These are phyloP conservation scores for Cephalotes varians DNA, from an alignment of 2,888 invertebrate genomes.

Conservation along the genomic window DNA sequence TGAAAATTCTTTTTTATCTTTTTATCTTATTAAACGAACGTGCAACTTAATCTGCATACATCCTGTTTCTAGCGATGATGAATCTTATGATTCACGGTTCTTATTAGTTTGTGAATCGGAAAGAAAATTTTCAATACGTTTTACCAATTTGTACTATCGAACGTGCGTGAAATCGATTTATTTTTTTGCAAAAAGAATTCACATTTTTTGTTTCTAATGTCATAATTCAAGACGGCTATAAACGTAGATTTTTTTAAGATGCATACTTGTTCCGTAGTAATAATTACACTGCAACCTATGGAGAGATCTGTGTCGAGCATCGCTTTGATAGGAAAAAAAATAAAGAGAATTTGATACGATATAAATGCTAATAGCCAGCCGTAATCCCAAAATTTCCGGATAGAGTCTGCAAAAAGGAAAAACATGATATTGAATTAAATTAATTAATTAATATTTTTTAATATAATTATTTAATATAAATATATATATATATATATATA, in stretches of 20 bases:
- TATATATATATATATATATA: too few species aligned
- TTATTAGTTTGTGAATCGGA: not conserved
- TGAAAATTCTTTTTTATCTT: not conserved
- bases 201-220: too few species aligned
- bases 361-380: constrained; percentile 82
- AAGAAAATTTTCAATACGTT: not conserved
- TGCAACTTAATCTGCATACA: not conserved
- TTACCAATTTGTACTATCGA: not conserved
- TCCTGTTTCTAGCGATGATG: not conserved
- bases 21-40: not conserved
- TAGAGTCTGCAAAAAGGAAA: constrained; percentile 80
- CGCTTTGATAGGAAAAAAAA: constrained; percentile 85
- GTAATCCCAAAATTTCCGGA: constrained; percentile 84
- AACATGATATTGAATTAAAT: not conserved
- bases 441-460: not conserved
- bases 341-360: constrained; percentile 83
- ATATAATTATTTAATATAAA: too few species aligned
- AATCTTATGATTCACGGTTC: not conserved
- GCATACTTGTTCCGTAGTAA: constrained; percentile 88
- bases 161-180: not conserved
- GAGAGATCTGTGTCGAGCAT: constrained; percentile 86
- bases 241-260: not conserved
- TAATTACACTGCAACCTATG: constrained; percentile 87
- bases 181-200: not conserved
- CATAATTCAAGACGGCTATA: not conserved